Evolutionary conservation across 2,113 vertebrate genomes (phyloP).

Genomic region (Myanophis thanlyinensis): DNA sequence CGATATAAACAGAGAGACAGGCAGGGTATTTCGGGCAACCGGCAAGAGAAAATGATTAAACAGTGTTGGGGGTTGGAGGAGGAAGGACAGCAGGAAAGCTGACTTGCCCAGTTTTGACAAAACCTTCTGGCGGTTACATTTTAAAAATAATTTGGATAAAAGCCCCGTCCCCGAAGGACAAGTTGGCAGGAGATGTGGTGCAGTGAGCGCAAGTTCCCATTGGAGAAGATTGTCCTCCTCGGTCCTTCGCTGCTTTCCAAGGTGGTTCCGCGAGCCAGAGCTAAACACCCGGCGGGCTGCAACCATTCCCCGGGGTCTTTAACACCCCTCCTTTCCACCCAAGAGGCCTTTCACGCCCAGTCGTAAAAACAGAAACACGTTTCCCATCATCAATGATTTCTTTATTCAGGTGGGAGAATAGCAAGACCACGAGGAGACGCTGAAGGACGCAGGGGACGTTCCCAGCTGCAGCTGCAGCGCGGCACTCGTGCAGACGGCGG

Average conservation of each 20-base stretch:
- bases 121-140: background rate
- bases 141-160: background rate
- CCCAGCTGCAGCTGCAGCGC: background rate
- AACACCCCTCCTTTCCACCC: background rate
- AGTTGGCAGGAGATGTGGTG: no score
- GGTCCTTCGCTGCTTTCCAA: no score
- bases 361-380: background rate
- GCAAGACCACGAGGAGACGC: background rate
- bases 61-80: background rate
- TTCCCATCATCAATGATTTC: background rate
- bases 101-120: background rate
- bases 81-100: accelerated
- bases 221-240: background rate
- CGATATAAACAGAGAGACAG: background rate
- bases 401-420: background rate
- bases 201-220: background rate
- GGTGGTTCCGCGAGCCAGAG: no score
- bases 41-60: background rate
- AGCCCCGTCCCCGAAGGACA: background rate
- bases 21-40: background rate
- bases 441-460: background rate
- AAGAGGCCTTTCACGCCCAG: background rate
- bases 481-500: accelerated
- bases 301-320: no score
- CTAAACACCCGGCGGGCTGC: no score